These are phyloP conservation scores for Coturnix japonica DNA, from an alignment of 2,113 vertebrate species.

Conservation along the genomic window DNA sequence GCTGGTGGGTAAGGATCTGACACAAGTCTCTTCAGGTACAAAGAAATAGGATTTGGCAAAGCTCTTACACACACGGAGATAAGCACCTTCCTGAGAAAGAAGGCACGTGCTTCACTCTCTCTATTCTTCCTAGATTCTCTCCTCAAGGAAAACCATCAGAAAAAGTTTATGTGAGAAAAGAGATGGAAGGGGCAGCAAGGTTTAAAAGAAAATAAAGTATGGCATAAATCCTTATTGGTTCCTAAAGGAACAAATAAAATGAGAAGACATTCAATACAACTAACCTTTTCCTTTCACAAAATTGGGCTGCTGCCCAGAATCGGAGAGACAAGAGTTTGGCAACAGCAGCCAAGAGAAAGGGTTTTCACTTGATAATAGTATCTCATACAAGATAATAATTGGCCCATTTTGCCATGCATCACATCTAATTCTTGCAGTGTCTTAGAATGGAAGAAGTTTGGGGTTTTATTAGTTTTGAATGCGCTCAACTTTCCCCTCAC, in stretches of 20 bases:
- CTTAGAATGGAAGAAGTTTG: neutral
- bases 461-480: neutral
- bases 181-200: neutral
- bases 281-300: neutral
- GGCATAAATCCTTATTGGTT: neutral
- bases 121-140: neutral
- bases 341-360: neutral
- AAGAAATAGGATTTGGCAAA: neutral
- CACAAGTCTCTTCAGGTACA: neutral
- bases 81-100: neutral
- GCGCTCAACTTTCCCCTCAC: neutral
- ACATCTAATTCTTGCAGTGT: neutral
- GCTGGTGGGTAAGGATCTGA: neutral
- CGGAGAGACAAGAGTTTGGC: neutral
- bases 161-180: neutral
- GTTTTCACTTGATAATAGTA: conserved; percentile 1
- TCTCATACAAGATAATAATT: neutral
- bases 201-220: neutral
- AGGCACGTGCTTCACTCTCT: neutral
- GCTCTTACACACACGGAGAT: neutral
- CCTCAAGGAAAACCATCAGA: neutral
- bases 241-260: neutral
- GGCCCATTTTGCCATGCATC: neutral
- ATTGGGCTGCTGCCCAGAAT: conserved; percentile 41
- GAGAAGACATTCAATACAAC: neutral